A percentile compares a stretch with the other conserved stretches of the same genome.
Evolutionary conservation across 2,797 vertebrate genomes (phyloP).

Genomic region (Gorsachius magnificus): DNA sequence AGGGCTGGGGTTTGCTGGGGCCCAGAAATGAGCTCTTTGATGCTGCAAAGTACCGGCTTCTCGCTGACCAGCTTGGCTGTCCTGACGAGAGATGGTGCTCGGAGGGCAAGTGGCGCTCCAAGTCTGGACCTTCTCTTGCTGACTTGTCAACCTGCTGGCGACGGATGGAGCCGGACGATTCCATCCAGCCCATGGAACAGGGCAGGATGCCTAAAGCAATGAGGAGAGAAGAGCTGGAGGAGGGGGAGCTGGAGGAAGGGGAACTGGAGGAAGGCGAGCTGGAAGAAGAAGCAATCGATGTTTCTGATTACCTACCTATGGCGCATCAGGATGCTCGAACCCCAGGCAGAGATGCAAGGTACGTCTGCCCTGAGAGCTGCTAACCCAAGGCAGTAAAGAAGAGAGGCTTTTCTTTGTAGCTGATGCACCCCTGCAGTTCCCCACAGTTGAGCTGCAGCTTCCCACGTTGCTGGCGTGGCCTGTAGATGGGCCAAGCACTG

Average conservation of each 20-base stretch:
- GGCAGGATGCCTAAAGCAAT: constrained; percentile 66
- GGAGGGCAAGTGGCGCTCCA: constrained; percentile 74
- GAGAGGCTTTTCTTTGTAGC: neutral
- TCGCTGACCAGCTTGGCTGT: constrained; percentile 71
- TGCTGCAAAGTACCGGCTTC: constrained; percentile 69
- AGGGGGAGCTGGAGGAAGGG: constrained; percentile 73
- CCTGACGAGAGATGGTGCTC: constrained; percentile 74
- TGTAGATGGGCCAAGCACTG: neutral
- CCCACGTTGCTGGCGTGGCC: accelerated
- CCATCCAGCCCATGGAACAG: constrained; percentile 76
- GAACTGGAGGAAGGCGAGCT: constrained; percentile 77
- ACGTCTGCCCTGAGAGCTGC: neutral
- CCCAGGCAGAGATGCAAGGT: constrained; percentile 71
- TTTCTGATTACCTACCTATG: constrained; percentile 48
- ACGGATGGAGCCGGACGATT: constrained; percentile 72
- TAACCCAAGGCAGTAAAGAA: neutral
- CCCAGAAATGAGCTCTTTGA: constrained; percentile 83
- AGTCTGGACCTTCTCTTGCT: constrained; percentile 63
- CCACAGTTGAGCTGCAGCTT: neutral
- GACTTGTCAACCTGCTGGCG: constrained; percentile 74
- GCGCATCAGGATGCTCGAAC: constrained; percentile 48
- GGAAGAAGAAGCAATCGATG: constrained; percentile 53
- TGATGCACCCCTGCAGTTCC: neutral
- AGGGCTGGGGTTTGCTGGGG: constrained; percentile 93
- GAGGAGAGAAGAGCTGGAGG: constrained; percentile 62